These are phyloP conservation scores for Drosophila kepulauana DNA, from an alignment of 1,140 invertebrate species.

Conservation along the genomic window DNA sequence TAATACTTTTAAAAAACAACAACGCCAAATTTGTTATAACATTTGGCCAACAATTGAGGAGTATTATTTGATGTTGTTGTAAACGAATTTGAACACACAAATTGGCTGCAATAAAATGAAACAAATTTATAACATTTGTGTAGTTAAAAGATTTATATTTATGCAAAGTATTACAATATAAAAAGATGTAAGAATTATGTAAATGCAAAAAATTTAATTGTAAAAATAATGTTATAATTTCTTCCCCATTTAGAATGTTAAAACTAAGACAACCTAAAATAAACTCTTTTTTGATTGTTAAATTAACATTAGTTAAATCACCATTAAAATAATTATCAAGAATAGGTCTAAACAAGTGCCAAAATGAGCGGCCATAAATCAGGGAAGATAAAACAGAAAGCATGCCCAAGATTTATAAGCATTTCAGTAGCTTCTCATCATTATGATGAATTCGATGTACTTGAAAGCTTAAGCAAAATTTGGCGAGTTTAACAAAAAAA, in stretches of 20 bases:
- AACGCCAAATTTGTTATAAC: conserved; percentile 34
- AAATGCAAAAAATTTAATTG: too few species aligned
- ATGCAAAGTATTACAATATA: too few species aligned
- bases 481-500: conserved; percentile 18
- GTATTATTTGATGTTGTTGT: conserved; percentile 20
- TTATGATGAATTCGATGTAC: conserved; percentile 47
- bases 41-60: conserved; percentile 43
- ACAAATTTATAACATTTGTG: neutral
- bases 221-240: too few species aligned
- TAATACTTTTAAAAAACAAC: conserved; percentile 33
- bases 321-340: neutral
- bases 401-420: conserved; percentile 37
- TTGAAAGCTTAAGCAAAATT: conserved; percentile 14
- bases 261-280: neutral
- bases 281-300: neutral
- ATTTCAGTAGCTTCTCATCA: conserved; percentile 30
- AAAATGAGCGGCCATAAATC: conserved; percentile 12
- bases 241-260: too few species aligned
- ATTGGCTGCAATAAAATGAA: neutral
- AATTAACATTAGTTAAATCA: neutral
- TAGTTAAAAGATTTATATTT: neutral
- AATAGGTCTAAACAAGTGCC: conserved; percentile 11
- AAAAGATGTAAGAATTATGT: too few species aligned
- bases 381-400: conserved; percentile 12
- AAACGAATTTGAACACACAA: conserved; percentile 13